phyloP scores from a whole-genome alignment of 2,888 invertebrate species.

The Eurois occulta region DNA sequence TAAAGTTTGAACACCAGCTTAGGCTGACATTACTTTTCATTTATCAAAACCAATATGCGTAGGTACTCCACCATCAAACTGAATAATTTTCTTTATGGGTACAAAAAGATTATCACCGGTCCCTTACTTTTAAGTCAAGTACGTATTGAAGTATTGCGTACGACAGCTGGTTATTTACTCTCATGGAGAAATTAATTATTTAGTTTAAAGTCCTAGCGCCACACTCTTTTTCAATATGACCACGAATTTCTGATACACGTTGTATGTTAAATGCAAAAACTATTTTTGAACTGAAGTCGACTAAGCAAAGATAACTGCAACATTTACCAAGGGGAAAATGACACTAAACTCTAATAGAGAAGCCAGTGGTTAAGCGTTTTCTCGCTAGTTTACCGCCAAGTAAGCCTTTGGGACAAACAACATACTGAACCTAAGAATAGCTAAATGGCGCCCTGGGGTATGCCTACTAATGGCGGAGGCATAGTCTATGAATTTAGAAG shows the following conservation, averaged over 20 bases:
- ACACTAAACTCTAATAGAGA: conserved; percentile 8
- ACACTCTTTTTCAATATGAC: background rate
- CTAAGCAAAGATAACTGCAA: background rate
- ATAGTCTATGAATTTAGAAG: conserved; percentile 31
- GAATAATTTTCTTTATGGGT: background rate
- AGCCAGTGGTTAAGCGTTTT: background rate
- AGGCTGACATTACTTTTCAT: background rate
- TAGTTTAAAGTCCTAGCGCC: background rate
- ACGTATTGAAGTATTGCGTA: too few relatives aligned
- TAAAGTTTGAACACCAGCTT: background rate
- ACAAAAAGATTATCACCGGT: too few relatives aligned
- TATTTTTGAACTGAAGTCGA: too few relatives aligned
- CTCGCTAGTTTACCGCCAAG: conserved; percentile 7
- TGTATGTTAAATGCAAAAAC: background rate
- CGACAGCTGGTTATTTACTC: too few relatives aligned
- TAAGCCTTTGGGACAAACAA: conserved; percentile 26
- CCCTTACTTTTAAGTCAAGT: too few relatives aligned
- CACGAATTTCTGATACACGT: background rate
- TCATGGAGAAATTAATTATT: too few relatives aligned
- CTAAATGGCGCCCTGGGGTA: conserved; percentile 19
- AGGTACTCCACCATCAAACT: background rate
- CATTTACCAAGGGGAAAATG: background rate
- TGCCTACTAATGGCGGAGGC: conserved; percentile 3
- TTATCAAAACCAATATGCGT: background rate
- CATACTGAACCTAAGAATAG: conserved; percentile 30